These are phyloP conservation scores for Daphoenositta chrysoptera DNA, from an alignment of 2,113 vertebrate species.

Conservation along the genomic window DNA sequence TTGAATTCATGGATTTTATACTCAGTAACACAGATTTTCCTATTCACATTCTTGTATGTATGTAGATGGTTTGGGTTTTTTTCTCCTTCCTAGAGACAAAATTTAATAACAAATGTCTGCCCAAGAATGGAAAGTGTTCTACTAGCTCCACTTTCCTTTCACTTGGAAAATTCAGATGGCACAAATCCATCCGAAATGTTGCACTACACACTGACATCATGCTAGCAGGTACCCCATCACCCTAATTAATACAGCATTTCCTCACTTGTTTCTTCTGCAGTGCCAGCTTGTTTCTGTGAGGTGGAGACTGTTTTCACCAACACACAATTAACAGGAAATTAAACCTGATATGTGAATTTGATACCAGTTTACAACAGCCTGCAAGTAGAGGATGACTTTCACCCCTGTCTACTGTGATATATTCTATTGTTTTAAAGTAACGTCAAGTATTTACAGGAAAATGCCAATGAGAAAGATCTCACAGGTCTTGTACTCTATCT, in stretches of 20 bases:
- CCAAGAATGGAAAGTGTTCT: neutral
- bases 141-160: neutral
- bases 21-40: neutral
- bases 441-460: neutral
- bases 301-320: neutral
- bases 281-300: neutral
- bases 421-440: neutral
- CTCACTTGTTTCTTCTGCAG: neutral
- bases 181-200: neutral
- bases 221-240: neutral
- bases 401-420: too few species aligned
- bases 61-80: neutral
- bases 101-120: neutral
- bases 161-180: neutral
- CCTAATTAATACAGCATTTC: conserved; percentile 53
- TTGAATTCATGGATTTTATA: neutral
- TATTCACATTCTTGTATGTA: neutral
- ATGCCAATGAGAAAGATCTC: neutral
- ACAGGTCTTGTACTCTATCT: neutral
- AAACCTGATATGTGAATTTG: neutral
- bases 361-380: neutral
- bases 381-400: neutral
- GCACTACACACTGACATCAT: neutral
- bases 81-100: neutral
- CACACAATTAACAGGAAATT: conserved; percentile 12